Evolutionary conservation across 2,113 vertebrate genomes (phyloP).

Genomic region (Morone chrysops): DNA sequence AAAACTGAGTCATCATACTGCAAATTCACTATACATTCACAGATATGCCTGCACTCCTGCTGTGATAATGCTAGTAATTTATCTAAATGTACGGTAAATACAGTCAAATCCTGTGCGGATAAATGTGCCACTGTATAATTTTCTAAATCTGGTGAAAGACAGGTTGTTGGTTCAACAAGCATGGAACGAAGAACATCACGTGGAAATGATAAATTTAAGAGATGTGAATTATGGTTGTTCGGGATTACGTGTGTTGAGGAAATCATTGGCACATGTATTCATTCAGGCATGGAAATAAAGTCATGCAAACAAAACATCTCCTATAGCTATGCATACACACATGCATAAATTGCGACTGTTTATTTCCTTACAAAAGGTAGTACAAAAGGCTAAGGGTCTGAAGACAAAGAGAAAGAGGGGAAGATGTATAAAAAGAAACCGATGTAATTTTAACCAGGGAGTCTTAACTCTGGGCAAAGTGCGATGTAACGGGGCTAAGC

Average conservation of each 20-base stretch:
- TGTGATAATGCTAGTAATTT: slow-evolving; percentile 28
- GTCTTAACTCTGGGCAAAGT: slow-evolving; percentile 63
- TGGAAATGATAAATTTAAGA: slow-evolving; percentile 1
- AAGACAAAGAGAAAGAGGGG: not conserved
- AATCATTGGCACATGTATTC: not conserved
- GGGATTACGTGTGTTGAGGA: slow-evolving; percentile 11
- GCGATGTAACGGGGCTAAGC: slow-evolving; percentile 63
- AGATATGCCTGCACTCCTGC: not conserved
- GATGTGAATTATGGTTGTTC: not conserved
- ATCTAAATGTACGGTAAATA: slow-evolving; percentile 12
- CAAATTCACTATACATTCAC: not conserved
- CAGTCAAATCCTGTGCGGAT: not conserved
- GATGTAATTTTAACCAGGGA: slow-evolving; percentile 64
- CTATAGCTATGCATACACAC: not conserved
- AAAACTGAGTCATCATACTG: not conserved
- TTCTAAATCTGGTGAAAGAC: slow-evolving; percentile 1
- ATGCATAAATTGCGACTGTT: not conserved
- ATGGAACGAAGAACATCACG: not conserved
- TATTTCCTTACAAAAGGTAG: not conserved
- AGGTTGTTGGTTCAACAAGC: slow-evolving; percentile 16
- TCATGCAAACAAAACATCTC: slow-evolving; percentile 4
- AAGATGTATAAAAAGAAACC: slow-evolving; percentile 50
- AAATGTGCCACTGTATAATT: slow-evolving; percentile 22
- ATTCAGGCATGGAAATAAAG: slow-evolving; percentile 10
- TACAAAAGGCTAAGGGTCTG: too few species aligned